phyloP scores from a whole-genome alignment of 2,113 vertebrate genomes.

The Neotoma lepida region DNA sequence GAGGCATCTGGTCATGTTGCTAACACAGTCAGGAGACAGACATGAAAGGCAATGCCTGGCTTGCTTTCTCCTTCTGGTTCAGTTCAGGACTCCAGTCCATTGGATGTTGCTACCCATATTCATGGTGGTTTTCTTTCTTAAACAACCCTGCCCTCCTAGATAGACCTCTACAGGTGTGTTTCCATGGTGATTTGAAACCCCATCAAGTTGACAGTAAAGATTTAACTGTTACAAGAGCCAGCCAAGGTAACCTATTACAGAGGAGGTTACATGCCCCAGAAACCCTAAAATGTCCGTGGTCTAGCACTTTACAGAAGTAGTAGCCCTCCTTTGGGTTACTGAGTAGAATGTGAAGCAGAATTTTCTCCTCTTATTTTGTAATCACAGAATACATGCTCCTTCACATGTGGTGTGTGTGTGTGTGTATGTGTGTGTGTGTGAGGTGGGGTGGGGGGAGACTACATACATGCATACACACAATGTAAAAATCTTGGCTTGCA shows the following conservation, averaged over 20 bases:
- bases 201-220: background rate
- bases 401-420: background rate
- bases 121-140: background rate
- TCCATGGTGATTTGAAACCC: background rate
- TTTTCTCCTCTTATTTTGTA: background rate
- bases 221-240: background rate
- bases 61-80: background rate
- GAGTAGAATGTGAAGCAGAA: background rate
- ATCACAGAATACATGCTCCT: background rate
- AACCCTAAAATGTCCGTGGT: background rate
- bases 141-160: background rate
- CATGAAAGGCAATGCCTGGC: fast-evolving
- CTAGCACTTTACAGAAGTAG: background rate
- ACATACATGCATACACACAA: background rate
- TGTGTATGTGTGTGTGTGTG: background rate
- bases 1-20: background rate
- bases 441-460: background rate
- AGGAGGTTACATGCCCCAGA: background rate
- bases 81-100: background rate
- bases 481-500: background rate
- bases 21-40: background rate
- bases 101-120: background rate
- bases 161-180: background rate
- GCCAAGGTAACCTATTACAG: background rate
- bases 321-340: background rate